These are phyloP conservation scores for Bombus sylvicola DNA, from an alignment of 1,140 invertebrate genomes.

Conservation along the genomic window DNA sequence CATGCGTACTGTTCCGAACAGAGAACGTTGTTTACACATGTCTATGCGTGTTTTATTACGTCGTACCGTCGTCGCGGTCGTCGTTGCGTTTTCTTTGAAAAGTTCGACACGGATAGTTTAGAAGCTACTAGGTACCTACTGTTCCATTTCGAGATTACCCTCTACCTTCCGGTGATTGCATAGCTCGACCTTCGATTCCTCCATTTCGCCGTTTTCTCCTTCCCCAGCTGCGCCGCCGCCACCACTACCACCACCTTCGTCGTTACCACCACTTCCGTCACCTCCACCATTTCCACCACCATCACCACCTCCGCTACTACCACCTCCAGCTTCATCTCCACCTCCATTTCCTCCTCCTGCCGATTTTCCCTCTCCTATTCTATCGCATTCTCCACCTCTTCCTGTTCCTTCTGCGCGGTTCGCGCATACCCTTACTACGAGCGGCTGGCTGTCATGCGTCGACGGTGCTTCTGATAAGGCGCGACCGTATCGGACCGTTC, in stretches of 20 bases:
- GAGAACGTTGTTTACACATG: not conserved
- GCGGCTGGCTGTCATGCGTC: slow-evolving; percentile 45
- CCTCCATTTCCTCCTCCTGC: slow-evolving; percentile 24
- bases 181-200: not conserved
- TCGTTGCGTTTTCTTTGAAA: not conserved
- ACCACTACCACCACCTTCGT: not conserved
- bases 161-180: not conserved
- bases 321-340: slow-evolving; percentile 12
- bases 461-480: slow-evolving; percentile 46
- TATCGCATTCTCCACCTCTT: slow-evolving; percentile 44
- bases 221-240: not conserved
- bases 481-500: slow-evolving; percentile 26
- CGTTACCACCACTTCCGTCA: not conserved
- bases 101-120: not conserved
- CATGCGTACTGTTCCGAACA: not conserved
- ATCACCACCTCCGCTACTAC: slow-evolving; percentile 1
- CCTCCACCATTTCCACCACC: not conserved
- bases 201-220: not conserved
- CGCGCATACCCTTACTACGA: slow-evolving; percentile 39
- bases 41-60: not conserved
- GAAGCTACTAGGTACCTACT: too few species aligned
- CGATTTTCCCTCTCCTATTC: slow-evolving; percentile 27
- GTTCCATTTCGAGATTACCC: not conserved
- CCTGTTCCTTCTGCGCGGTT: slow-evolving; percentile 28
- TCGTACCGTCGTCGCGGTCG: not conserved